These are phyloP conservation scores for Mythimna vitellina DNA, from an alignment of 2,888 invertebrate genomes.

Conservation along the genomic window DNA sequence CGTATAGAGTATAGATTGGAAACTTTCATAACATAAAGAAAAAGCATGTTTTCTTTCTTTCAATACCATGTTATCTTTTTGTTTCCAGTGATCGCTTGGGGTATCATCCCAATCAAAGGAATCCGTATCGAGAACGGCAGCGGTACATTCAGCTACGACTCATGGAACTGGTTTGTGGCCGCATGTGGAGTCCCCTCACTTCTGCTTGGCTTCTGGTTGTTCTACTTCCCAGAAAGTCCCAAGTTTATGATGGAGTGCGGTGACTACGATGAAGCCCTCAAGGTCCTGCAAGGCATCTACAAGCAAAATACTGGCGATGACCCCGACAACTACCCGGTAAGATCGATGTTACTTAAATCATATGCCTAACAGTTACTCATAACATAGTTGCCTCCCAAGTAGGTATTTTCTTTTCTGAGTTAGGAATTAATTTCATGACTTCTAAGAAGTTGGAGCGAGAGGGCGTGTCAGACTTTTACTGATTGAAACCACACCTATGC, in stretches of 20 bases:
- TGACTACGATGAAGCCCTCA: conserved; percentile 94
- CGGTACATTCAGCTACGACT: conserved; percentile 92
- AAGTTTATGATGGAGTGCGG: conserved; percentile 95
- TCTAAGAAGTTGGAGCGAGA: too few relatives aligned
- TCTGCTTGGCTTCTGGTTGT: conserved; percentile 92
- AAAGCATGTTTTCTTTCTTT: too few relatives aligned
- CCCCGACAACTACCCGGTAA: conserved; percentile 93
- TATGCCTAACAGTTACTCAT: too few relatives aligned
- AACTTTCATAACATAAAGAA: not conserved
- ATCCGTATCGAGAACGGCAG: conserved; percentile 90
- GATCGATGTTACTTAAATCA: not conserved
- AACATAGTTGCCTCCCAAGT: too few relatives aligned
- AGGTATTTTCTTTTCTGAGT: too few relatives aligned
- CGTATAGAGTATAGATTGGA: too few relatives aligned
- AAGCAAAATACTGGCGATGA: conserved; percentile 93
- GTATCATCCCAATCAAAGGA: conserved; percentile 93
- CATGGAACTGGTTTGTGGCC: conserved; percentile 95
- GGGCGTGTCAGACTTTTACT: too few relatives aligned
- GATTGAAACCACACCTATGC: too few relatives aligned
- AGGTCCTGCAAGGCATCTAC: conserved; percentile 93
- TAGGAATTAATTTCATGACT: too few relatives aligned
- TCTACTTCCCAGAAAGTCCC: conserved; percentile 95
- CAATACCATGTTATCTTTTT: conserved; percentile 2
- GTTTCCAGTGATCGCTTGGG: conserved; percentile 93
- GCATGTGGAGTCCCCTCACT: conserved; percentile 94